Evolutionary conservation across 2,888 invertebrate genomes (phyloP).

Genomic region (Pilophorus perplexus): DNA sequence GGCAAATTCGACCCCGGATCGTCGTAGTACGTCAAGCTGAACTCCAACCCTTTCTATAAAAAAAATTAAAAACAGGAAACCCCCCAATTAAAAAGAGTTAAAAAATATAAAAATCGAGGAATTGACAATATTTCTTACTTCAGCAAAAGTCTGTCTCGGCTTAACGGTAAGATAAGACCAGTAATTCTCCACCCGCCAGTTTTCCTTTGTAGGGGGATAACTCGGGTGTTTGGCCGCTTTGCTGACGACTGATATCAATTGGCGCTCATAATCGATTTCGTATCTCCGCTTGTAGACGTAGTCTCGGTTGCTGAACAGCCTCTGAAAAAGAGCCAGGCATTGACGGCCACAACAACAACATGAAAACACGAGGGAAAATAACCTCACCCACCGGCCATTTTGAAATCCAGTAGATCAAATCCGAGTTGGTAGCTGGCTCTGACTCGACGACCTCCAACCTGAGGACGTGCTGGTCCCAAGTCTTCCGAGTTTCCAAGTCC

Average conservation of each 20-base stretch:
- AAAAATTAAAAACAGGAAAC: too few relatives aligned
- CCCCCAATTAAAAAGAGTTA: slow-evolving; percentile 26
- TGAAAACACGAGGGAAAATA: too few relatives aligned
- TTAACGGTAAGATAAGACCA: slow-evolving; percentile 85
- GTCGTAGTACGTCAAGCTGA: slow-evolving; percentile 82
- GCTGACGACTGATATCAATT: slow-evolving; percentile 65
- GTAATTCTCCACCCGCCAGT: slow-evolving; percentile 67
- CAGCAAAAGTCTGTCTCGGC: slow-evolving; percentile 61
- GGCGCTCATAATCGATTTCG: slow-evolving; percentile 57
- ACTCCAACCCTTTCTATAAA: slow-evolving; percentile 69
- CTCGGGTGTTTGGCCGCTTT: slow-evolving; percentile 67
- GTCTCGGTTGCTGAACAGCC: slow-evolving; percentile 79
- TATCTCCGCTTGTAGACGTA: slow-evolving; percentile 78
- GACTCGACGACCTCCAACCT: slow-evolving; percentile 68
- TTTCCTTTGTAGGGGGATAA: slow-evolving; percentile 65
- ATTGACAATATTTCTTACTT: slow-evolving; percentile 50
- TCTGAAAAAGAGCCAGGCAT: slow-evolving; percentile 60
- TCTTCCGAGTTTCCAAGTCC: slow-evolving; percentile 71
- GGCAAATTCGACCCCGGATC: slow-evolving; percentile 80
- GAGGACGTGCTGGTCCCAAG: slow-evolving; percentile 78
- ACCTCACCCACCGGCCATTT: slow-evolving; percentile 82
- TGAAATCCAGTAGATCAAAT: slow-evolving; percentile 85
- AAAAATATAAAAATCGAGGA: neutral
- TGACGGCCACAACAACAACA: too few relatives aligned
- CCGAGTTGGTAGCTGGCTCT: slow-evolving; percentile 62